Base-by-base conservation (phyloP, 2,113 vertebrate genomes). In the Empidonax traillii region DNA sequence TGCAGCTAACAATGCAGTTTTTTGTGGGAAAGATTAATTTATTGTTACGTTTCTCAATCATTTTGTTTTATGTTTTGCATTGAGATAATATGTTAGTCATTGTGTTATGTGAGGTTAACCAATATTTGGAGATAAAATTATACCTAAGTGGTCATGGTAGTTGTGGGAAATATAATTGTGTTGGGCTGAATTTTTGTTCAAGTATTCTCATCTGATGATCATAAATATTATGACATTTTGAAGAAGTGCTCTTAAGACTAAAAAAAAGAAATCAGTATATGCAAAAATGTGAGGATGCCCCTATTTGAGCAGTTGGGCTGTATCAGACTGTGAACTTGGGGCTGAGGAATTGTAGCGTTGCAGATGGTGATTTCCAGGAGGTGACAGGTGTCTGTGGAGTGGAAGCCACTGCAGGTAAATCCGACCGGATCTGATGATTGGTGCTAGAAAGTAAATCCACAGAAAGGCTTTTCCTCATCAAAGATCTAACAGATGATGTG, bases 141-240 rank as follows among this genome's bases (percentile, higher is more conserved):
- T 49, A 77, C 37, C 76, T 79, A 78, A 90, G 56, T 67, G 80
- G 89, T 89, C 93, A 84, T 75, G 69, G 73, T 71, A 61, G 83
- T 78, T 92, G 51, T 62, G 61, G 67, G 69, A 87, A 90, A 78
- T 80, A 31, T 5, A 52, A 56, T 53, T 53, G 15, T 68, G 37
- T 92, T 79, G 53, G 52, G 62, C 56, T 75, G 90, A 71, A 81
- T 89, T 92, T 86, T 86, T 90, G 10, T 81, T 95, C 92, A 78
- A 90, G 88, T 92, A 58, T 85, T 94, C 69, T 93, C 49, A 58
- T 93, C 41, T 77, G 73, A 74, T 91, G 76, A 76, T 96, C 65
- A 62, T 94, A 96, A 96, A 97, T 95, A 96, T 96, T 97, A 77
- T 78, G 93, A 94, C 72, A 90, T 87, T 97, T 90, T 89, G 73